Evolutionary conservation across 2,113 vertebrate genomes (phyloP), one percentile per base, ranked within the genome.

Genomic region (Gopherus flavomarginatus): DNA sequence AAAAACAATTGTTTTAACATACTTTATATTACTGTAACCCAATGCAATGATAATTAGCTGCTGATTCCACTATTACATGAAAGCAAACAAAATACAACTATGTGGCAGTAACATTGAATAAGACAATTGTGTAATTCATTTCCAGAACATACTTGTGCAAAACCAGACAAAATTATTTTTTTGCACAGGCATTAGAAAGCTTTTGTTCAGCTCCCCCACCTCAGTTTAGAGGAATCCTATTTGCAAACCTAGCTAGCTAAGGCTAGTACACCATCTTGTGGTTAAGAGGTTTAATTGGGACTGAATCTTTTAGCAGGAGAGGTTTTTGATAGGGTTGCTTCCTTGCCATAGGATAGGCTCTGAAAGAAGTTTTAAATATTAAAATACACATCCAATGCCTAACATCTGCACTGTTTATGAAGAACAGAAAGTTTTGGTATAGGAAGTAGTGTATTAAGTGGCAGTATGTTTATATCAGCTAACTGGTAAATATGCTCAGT

Each of bases 191-290:
- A 89, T 31, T 75, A 90, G 26, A 86, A 95, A 97, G 47, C 3
- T 65, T 82, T 91, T 13, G 47, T 78, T 89, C 83, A 83, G 11
- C 35, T 35, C 79, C 2, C 22, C 38, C 16, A 49, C 47, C 50
- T 13, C 22, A 16, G 44, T 7, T 89, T 2, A 75, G 59, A 81
- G 89, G 0, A 6, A 50, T 88, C 85, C 38, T 88, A 6, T 85
- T 69, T 83, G 81, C 35, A 82, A 92, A 87, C 59, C 14, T 14
- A 75, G 83, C 8, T n/a, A 88, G 53, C 79, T 97, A 97, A 97
- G 97, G 96, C 93, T 98, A 98, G 94, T 16, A 95, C 96, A 97
- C 98, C 98, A 97, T 88, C 98, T 98, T 96, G 98, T 98, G 98
- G 97, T 92, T 95, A 92, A 92, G 56, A 35, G 0, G 0, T 79